A percentile compares a stretch with the other conserved stretches of the same genome.
Conservation (phyloP, 2,113 vertebrate genomes). For the Eulacestoma nigropectus region DNA sequence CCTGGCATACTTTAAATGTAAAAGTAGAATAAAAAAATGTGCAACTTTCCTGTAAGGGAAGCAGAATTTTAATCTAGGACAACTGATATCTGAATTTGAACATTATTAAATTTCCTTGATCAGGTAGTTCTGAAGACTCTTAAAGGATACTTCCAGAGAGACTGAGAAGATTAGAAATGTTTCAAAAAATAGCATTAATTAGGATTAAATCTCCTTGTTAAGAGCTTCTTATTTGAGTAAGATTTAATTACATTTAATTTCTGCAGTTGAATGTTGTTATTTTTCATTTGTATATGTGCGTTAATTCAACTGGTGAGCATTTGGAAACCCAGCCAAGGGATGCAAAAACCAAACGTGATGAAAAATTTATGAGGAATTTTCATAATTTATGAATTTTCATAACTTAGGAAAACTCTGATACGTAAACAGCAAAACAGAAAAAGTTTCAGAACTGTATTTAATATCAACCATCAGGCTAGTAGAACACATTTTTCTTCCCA, state of each 20-base stretch:
- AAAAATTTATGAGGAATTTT: neutral
- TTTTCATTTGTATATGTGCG: neutral
- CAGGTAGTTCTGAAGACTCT: neutral
- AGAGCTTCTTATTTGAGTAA: neutral
- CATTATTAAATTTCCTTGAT: neutral
- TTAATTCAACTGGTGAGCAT: neutral
- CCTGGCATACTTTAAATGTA: neutral
- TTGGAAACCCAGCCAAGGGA: neutral
- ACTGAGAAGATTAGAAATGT: neutral
- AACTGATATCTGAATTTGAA: neutral
- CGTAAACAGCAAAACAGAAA: neutral
- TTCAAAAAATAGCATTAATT: neutral
- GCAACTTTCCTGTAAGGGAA: neutral
- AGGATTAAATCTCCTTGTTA: neutral
- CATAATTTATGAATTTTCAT: neutral
- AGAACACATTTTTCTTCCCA: neutral
- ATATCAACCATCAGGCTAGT: neutral
- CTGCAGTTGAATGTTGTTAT: neutral
- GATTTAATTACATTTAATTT: neutral
- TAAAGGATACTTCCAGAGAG: neutral
- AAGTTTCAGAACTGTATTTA: neutral
- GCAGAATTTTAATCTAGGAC: neutral
- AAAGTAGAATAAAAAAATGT: neutral
- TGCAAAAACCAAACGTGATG: neutral
- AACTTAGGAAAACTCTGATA: neutral